Percentiles rank a stretch among this genome's conserved stretches.
phyloP scores from a whole-genome alignment of 2,888 invertebrate species.

The Leucozona laternaria region DNA sequence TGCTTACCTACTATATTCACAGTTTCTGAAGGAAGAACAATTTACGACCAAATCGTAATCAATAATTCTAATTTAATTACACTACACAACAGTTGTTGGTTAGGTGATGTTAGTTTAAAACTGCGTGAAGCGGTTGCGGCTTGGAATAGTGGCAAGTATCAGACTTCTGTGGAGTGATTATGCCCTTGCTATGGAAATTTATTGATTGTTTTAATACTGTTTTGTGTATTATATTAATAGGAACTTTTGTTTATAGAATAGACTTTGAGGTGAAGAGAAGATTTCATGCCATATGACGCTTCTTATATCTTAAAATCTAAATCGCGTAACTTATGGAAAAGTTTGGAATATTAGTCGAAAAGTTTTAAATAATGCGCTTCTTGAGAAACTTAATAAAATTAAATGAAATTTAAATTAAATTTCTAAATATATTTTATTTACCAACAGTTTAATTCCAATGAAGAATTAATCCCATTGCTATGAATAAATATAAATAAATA shows the following conservation, averaged over 20 bases:
- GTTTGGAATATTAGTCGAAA: background rate
- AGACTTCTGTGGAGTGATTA: conserved; percentile 25
- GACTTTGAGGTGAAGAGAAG: background rate
- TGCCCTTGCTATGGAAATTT: conserved; percentile 48
- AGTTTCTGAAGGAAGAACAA: conserved; percentile 5
- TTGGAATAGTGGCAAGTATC: no score
- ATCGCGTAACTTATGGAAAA: background rate
- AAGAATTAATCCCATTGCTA: no score
- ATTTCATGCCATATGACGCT: background rate
- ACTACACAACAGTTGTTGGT: conserved; percentile 38
- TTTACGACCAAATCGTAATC: conserved; percentile 46
- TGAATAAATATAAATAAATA: no score
- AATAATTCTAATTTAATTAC: conserved; percentile 66
- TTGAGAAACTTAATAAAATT: no score
- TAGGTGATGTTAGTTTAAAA: background rate
- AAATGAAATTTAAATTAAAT: no score
- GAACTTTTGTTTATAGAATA: background rate
- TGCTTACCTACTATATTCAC: background rate
- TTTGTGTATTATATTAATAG: conserved; percentile 4
- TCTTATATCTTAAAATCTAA: background rate
- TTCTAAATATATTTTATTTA: no score
- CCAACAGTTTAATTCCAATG: no score
- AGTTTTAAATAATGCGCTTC: no score
- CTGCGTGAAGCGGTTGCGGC: background rate
- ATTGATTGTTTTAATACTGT: conserved; percentile 42